Percentiles rank a stretch among this genome's conserved stretches.
Conservation (phyloP, 2,888 invertebrate genomes). For the Pristionchus exspectatus region DNA sequence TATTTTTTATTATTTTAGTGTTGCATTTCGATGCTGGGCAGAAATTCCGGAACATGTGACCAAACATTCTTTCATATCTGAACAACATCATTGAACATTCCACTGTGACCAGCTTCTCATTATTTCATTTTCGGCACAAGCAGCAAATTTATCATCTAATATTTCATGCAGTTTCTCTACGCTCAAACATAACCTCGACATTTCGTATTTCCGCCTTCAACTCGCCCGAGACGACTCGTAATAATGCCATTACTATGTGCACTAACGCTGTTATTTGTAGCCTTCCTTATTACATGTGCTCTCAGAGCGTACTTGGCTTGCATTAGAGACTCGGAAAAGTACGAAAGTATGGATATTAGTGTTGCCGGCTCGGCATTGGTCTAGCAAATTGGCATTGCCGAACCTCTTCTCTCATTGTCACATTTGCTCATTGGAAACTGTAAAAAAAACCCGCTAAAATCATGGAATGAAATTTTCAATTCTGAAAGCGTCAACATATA, state of each 20-base stretch:
- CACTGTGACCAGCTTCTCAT: neutral
- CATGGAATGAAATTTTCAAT: no score
- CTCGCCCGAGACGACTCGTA: neutral
- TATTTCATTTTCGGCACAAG: neutral
- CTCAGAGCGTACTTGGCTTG: no score
- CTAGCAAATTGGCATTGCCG: no score
- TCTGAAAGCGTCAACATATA: no score
- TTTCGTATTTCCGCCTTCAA: neutral
- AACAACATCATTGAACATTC: neutral
- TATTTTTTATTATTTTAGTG: no score
- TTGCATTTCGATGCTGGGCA: neutral
- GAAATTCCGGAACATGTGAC: neutral
- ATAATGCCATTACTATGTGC: neutral
- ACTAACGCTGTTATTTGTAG: slow-evolving; percentile 1
- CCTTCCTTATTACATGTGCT: neutral
- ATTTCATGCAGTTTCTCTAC: neutral
- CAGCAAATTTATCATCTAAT: neutral
- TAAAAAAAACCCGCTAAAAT: no score
- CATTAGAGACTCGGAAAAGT: no score
- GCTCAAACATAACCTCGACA: no score
- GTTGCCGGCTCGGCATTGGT: no score
- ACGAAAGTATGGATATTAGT: no score
- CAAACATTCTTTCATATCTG: neutral
- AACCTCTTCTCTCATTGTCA: no score
- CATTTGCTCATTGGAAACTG: no score